Conservation (phyloP, 2,797 vertebrate species). For the Gambusia yucatana region DNA sequence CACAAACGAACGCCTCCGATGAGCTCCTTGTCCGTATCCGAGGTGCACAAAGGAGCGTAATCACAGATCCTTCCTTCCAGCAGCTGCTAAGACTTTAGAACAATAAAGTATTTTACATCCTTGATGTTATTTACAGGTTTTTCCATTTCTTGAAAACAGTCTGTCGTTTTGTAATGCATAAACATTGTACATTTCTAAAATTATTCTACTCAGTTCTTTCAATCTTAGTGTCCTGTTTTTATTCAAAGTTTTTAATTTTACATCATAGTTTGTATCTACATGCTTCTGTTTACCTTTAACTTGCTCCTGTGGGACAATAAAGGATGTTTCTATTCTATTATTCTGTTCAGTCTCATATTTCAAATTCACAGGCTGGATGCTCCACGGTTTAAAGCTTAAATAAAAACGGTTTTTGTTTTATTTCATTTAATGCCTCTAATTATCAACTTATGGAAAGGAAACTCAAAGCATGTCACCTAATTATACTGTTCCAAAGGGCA, state of each 20-base stretch:
- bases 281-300: neutral
- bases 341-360: neutral
- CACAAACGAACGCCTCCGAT: no score
- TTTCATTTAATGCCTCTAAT: no score
- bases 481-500: no score
- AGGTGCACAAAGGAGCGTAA: neutral
- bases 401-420: neutral
- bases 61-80: neutral
- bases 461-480: no score
- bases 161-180: neutral
- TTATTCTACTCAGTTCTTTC: neutral
- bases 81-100: neutral
- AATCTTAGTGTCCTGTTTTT: neutral
- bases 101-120: neutral
- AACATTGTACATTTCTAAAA: neutral
- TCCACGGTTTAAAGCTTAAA: neutral
- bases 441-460: no score
- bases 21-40: no score
- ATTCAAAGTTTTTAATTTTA: neutral
- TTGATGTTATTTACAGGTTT: neutral
- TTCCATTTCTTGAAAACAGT: neutral
- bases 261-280: neutral
- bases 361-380: neutral
- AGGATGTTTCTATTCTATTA: neutral
- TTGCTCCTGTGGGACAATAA: neutral